phyloP scores from a whole-genome alignment of 2,797 vertebrate genomes.

The Okamejei kenojei region DNA sequence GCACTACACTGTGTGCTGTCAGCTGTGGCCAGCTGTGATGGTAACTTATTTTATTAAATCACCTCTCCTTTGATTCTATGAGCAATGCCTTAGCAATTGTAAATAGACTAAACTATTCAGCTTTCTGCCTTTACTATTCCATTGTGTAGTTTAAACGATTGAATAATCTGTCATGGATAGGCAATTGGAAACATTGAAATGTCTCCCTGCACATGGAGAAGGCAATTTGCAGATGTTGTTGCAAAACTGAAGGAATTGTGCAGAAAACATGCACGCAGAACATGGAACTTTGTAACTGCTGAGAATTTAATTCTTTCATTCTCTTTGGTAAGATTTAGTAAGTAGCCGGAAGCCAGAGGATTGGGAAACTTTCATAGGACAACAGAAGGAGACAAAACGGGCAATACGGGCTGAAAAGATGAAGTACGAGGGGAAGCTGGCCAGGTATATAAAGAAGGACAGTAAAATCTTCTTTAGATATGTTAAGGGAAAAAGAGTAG shows the following conservation, averaged over 20 bases:
- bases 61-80: background rate
- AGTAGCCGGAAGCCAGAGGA: no score
- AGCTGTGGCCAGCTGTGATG: background rate
- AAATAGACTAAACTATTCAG: background rate
- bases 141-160: background rate
- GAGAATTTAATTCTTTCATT: background rate
- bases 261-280: background rate
- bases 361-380: no score
- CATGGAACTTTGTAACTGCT: background rate
- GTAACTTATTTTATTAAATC: background rate
- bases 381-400: no score
- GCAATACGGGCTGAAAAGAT: no score
- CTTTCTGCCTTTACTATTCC: background rate
- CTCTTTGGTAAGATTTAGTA: background rate
- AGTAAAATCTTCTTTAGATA: no score
- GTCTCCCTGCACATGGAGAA: background rate
- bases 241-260: background rate
- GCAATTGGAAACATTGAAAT: background rate
- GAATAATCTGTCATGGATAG: background rate
- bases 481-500: no score
- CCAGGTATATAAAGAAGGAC: no score
- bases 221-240: background rate
- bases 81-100: background rate
- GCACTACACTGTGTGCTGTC: background rate
- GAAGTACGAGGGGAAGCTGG: no score